Evolutionary conservation across 2,113 vertebrate genomes (phyloP).

Genomic region (Chloroceryle aenea): DNA sequence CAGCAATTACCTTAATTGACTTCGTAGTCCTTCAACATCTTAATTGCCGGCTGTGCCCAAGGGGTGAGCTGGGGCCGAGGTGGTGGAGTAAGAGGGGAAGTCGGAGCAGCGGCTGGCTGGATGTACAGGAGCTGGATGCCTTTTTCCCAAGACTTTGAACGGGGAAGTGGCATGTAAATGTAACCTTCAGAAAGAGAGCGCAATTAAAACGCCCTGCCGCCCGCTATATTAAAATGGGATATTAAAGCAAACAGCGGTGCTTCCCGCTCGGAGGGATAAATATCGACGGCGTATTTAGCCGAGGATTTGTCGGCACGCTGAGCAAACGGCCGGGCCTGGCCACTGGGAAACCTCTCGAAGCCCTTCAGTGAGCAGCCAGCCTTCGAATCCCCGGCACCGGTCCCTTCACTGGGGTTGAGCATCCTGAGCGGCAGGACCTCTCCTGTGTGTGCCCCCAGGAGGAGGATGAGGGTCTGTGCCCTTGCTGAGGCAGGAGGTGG

Average conservation of each 20-base stretch:
- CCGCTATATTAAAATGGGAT: slow-evolving; percentile 59
- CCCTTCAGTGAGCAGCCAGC: background rate
- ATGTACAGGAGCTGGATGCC: background rate
- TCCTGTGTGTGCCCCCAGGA: background rate
- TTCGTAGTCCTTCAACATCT: background rate
- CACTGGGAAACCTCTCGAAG: background rate
- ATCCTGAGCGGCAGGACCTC: background rate
- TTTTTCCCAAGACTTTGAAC: background rate
- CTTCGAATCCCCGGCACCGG: fast-evolving
- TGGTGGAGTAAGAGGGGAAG: fast-evolving
- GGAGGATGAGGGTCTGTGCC: background rate
- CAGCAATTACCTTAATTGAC: background rate
- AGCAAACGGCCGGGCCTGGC: slow-evolving; percentile 16
- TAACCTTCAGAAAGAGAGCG: slow-evolving; percentile 69
- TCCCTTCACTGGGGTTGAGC: background rate
- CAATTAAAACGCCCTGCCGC: slow-evolving; percentile 22
- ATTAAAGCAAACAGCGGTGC: slow-evolving; percentile 67
- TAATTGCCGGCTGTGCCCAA: background rate
- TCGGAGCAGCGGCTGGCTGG: background rate
- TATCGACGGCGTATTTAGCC: background rate
- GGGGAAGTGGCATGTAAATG: slow-evolving; percentile 33
- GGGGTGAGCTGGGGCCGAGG: fast-evolving
- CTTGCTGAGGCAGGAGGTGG: background rate
- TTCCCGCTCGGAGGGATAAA: background rate
- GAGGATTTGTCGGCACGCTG: slow-evolving; percentile 19